phyloP scores from a whole-genome alignment of 2,888 invertebrate genomes.

The Drosophila kuntzei region DNA sequence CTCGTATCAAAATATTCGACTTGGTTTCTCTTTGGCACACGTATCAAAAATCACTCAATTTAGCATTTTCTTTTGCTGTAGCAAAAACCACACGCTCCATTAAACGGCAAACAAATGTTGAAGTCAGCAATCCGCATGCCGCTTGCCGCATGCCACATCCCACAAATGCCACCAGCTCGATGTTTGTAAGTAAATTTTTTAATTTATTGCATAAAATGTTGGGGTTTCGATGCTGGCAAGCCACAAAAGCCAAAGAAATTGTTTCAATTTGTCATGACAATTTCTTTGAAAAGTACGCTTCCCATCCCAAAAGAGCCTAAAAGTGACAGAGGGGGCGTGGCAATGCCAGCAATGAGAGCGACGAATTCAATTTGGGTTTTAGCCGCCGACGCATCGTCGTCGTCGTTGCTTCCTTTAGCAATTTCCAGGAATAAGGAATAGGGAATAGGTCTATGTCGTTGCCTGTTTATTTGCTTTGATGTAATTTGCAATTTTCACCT shows the following conservation, averaged over 20 bases:
- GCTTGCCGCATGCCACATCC: not conserved
- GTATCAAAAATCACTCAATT: slow-evolving; percentile 75
- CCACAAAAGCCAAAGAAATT: slow-evolving; percentile 80
- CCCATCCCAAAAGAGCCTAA: slow-evolving; percentile 10
- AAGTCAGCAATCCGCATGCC: slow-evolving; percentile 11
- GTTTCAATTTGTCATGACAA: slow-evolving; percentile 81
- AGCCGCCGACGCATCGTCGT: slow-evolving; percentile 37
- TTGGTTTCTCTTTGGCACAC: slow-evolving; percentile 18
- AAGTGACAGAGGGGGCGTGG: slow-evolving; percentile 13
- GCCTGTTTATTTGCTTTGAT: slow-evolving; percentile 74
- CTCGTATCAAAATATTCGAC: not conserved
- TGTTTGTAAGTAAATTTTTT: slow-evolving; percentile 71
- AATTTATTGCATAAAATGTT: slow-evolving; percentile 78
- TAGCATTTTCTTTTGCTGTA: slow-evolving; percentile 37
- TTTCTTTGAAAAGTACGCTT: slow-evolving; percentile 68
- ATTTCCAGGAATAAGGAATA: slow-evolving; percentile 42
- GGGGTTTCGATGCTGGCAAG: slow-evolving; percentile 56
- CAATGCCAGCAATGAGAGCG: slow-evolving; percentile 46
- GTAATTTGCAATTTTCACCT: slow-evolving; percentile 82
- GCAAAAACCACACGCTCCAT: slow-evolving; percentile 68
- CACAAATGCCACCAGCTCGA: slow-evolving; percentile 21
- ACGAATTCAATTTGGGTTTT: slow-evolving; percentile 81
- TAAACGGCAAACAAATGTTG: slow-evolving; percentile 71
- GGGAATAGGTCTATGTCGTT: slow-evolving; percentile 60
- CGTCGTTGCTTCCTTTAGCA: slow-evolving; percentile 48